Base-by-base conservation (phyloP, 2,113 vertebrate species). In the Cephalophus harveyi region DNA sequence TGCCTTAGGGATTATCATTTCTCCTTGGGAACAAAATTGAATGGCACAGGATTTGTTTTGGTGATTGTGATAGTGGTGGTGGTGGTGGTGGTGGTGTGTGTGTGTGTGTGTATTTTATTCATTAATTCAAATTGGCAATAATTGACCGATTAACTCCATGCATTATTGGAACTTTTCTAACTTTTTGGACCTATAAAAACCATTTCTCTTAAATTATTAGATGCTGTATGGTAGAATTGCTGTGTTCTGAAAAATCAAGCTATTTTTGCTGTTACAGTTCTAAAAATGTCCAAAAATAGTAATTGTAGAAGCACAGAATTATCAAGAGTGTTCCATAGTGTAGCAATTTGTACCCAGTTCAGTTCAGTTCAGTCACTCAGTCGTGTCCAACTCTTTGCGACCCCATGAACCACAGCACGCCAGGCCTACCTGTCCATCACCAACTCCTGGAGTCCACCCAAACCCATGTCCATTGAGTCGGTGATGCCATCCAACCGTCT, bases 231-330 rank as follows among this genome's bases (percentile, higher is more conserved):
- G 64, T 83, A 50, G 95, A 54, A 21, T 9, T 87, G 16, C 13
- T 9, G 28, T 48, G 5, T 64, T 97, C 64, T 97, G 40, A 87
- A 74, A 97, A 88, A 81, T 83, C 14, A 96, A 94, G 40, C 17
- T 76, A 30, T 59, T 94, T 86, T 82, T 88, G 52, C 14, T 91
- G 43, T 25, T 87, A 30, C 3, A 46, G 19, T 85, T 96, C 43
- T 89, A 84, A 95, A 89, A 30, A 76, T 76, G 25, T 64, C 30
- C 36, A 48, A 87, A 64, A 64, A 64, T 67, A 57, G 21, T 48
- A 71, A 64, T 52, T 3, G 3, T 1, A 55, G 71, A 87, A 19
- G 50, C 13, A 59, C 46, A 95, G 64, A 30, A 67, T 19, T 30
- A 52, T 19, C 23, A 14, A 83, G 30, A 95, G 28, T 25, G 8